These are phyloP conservation scores for Emys orbicularis DNA, from an alignment of 2,797 vertebrate species.

Conservation along the genomic window DNA sequence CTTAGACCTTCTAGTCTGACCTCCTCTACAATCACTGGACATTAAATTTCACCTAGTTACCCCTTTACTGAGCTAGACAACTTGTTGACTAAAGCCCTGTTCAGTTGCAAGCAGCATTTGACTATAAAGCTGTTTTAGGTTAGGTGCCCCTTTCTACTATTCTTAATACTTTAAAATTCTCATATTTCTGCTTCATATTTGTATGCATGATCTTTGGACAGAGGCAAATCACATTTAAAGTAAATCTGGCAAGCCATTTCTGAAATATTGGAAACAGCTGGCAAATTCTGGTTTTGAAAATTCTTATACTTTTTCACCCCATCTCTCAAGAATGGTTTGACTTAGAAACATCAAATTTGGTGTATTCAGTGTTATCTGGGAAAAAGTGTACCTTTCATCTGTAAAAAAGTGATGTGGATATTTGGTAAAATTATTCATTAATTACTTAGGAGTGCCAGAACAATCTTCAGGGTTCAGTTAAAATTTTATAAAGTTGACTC, in stretches of 20 bases:
- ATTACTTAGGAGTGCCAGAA: no score
- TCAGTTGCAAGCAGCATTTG: neutral
- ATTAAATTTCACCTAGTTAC: neutral
- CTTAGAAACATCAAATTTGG: neutral
- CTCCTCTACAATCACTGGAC: neutral
- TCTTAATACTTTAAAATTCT: neutral
- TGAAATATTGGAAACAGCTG: neutral
- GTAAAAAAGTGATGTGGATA: neutral
- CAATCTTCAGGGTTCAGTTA: neutral
- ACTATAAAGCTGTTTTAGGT: neutral
- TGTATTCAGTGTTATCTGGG: neutral
- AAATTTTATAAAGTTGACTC: neutral
- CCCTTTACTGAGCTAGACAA: neutral
- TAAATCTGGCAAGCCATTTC: neutral
- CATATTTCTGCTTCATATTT: neutral
- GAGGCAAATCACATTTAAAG: neutral
- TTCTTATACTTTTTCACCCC: neutral
- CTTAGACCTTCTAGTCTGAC: neutral
- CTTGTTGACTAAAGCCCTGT: neutral
- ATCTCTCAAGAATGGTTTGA: neutral
- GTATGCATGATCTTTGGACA: fast-evolving
- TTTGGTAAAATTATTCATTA: neutral
- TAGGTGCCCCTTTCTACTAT: neutral
- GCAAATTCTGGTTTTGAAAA: neutral
- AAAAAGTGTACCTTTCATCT: neutral